Conservation (phyloP, 92 coral and sea anemone genomes). For the Diadumene lineata region DNA sequence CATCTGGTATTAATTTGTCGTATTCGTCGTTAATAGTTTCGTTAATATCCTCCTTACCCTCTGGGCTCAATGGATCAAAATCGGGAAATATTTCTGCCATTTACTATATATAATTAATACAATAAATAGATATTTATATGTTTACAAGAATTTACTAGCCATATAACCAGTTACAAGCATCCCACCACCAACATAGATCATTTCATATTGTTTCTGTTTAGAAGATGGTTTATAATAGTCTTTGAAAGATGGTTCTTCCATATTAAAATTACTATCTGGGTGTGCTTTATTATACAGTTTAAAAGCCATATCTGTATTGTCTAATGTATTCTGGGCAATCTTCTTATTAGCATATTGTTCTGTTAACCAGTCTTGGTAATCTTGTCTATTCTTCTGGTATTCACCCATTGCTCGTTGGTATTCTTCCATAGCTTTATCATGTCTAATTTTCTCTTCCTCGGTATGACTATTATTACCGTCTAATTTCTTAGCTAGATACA, state of each 20-base stretch:
- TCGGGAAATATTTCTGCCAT: too few relatives aligned
- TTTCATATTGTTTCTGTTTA: constrained; percentile 18
- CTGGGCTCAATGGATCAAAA: too few relatives aligned
- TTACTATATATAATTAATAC: too few relatives aligned
- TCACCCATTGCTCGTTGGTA: constrained; percentile 43
- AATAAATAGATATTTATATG: too few relatives aligned
- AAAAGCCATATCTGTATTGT: constrained; percentile 31
- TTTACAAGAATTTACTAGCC: not conserved
- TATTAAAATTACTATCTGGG: constrained; percentile 9
- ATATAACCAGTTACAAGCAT: not conserved
- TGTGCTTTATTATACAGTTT: constrained; percentile 20
- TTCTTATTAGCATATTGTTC: not conserved
- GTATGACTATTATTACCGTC: too few relatives aligned
- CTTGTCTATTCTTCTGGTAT: constrained; percentile 37
- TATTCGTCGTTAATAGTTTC: too few relatives aligned
- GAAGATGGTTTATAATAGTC: constrained; percentile 21
- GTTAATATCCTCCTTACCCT: too few relatives aligned
- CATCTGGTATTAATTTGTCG: too few relatives aligned
- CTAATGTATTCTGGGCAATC: not conserved
- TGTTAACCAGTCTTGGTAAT: constrained; percentile 28
- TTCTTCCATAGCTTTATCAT: constrained; percentile 50
- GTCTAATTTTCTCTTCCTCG: constrained; percentile 32
- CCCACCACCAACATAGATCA: constrained; percentile 19
- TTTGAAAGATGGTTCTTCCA: constrained; percentile 2
- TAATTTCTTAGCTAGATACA: constrained; percentile 25